These are phyloP conservation scores for Corella eumyota DNA, from an alignment of 23 tunicate genomes.

Conservation along the genomic window DNA sequence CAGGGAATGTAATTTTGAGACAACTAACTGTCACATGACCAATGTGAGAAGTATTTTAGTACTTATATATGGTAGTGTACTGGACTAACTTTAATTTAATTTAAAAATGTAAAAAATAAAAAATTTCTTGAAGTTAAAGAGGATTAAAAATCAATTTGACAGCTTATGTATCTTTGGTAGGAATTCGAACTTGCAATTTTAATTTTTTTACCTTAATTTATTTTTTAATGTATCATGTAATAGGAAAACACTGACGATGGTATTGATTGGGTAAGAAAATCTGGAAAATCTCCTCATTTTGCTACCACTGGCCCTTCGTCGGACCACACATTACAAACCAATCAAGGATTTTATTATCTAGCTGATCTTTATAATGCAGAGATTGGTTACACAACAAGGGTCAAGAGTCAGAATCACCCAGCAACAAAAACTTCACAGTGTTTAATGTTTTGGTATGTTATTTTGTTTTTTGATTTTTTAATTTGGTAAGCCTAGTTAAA, in stretches of 20 bases:
- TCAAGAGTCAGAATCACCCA: slow-evolving; percentile 22
- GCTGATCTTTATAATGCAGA: slow-evolving; percentile 35
- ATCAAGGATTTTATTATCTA: slow-evolving; percentile 50
- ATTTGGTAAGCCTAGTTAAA: not conserved
- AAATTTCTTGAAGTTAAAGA: too few species aligned
- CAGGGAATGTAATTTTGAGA: slow-evolving; percentile 71
- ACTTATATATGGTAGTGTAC: too few species aligned
- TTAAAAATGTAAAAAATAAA: too few species aligned
- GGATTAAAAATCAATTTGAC: too few species aligned
- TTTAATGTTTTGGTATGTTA: slow-evolving; percentile 60
- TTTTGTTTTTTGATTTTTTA: not conserved
- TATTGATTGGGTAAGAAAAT: slow-evolving; percentile 28
- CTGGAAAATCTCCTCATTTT: slow-evolving; percentile 44
- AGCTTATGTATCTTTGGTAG: too few species aligned
- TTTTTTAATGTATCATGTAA: not conserved
- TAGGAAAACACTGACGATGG: slow-evolving; percentile 35
- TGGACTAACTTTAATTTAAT: too few species aligned
- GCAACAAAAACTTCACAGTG: slow-evolving; percentile 49
- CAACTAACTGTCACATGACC: slow-evolving; percentile 57
- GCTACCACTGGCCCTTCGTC: slow-evolving; percentile 62
- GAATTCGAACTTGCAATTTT: not conserved
- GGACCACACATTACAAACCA: slow-evolving; percentile 83
- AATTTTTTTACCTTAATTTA: not conserved
- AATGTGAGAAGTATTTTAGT: slow-evolving; percentile 22
- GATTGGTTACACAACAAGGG: slow-evolving; percentile 16